phyloP scores from a whole-genome alignment of 1,140 invertebrate species.

The Lycorma delicatula region DNA sequence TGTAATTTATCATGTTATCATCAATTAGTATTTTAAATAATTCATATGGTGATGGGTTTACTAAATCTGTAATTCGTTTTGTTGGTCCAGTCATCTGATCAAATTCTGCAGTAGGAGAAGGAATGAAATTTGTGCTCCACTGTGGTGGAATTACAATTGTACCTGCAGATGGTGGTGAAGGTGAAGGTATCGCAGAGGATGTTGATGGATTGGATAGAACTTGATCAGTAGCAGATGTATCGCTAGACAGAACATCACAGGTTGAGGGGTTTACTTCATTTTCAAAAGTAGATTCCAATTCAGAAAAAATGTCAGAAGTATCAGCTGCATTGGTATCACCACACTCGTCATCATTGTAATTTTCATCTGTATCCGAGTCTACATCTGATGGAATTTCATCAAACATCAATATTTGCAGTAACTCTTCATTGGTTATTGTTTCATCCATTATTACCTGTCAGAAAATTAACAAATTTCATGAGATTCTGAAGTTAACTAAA shows the following conservation, averaged over 20 bases:
- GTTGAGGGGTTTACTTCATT: not conserved
- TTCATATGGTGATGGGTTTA: slow-evolving; percentile 7
- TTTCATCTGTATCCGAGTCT: not conserved
- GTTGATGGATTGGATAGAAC: not conserved
- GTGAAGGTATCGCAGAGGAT: not conserved
- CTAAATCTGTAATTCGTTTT: slow-evolving; percentile 2
- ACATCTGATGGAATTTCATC: not conserved
- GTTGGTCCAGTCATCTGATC: not conserved
- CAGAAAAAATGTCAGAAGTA: not conserved
- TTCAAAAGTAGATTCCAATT: not conserved
- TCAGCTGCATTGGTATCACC: not conserved
- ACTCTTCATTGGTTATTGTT: slow-evolving; percentile 9
- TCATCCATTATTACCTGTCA: slow-evolving; percentile 8
- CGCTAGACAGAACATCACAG: not conserved
- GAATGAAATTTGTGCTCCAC: not conserved
- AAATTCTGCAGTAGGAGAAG: not conserved
- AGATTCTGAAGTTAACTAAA: slow-evolving; percentile 1
- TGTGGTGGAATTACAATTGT: slow-evolving; percentile 1
- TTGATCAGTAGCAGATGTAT: not conserved
- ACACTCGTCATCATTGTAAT: not conserved
- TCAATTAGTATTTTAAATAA: slow-evolving; percentile 5
- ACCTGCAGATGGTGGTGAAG: not conserved
- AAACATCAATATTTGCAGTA: not conserved
- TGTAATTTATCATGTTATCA: slow-evolving; percentile 4
- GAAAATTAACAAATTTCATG: slow-evolving; percentile 1